phyloP scores from a whole-genome alignment of 2,888 invertebrate genomes.

The Papilio protenor region DNA sequence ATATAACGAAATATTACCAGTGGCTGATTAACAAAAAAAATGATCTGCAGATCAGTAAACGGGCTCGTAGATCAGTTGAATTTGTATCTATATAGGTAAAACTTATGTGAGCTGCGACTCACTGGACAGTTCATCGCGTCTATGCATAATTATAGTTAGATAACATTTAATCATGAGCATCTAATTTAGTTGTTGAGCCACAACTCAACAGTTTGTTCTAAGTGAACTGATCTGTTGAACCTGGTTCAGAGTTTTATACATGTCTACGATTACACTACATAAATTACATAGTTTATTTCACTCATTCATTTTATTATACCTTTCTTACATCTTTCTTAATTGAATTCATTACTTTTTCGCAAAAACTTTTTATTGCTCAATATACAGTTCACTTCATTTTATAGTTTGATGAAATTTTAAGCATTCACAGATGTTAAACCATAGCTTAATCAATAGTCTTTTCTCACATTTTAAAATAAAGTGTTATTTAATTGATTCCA shows the following conservation, averaged over 20 bases:
- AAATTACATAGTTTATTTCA: background rate
- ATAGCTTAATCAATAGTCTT: background rate
- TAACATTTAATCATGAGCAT: too few species aligned
- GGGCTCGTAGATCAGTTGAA: too few species aligned
- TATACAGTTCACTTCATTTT: conserved; percentile 2
- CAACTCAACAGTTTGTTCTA: too few species aligned
- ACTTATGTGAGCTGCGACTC: too few species aligned
- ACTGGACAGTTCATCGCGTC: too few species aligned
- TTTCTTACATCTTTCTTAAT: conserved; percentile 5
- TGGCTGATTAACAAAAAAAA: too few species aligned
- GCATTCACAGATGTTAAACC: background rate
- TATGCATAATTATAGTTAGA: too few species aligned
- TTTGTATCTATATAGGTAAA: too few species aligned
- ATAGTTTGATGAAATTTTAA: background rate
- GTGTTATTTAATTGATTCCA: background rate
- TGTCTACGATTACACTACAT: background rate
- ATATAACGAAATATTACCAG: conserved; percentile 3
- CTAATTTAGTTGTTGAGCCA: too few species aligned
- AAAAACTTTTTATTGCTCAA: background rate
- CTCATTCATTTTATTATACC: background rate
- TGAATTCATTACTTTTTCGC: background rate
- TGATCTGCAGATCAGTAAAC: too few species aligned
- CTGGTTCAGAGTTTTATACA: too few species aligned
- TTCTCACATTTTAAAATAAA: background rate
- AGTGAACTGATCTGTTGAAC: too few species aligned